A percentile compares a stretch with the other conserved stretches of the same genome.
These are phyloP conservation scores for Hoplostethus mediterraneus DNA, from an alignment of 2,797 vertebrate species.

Conservation along the genomic window DNA sequence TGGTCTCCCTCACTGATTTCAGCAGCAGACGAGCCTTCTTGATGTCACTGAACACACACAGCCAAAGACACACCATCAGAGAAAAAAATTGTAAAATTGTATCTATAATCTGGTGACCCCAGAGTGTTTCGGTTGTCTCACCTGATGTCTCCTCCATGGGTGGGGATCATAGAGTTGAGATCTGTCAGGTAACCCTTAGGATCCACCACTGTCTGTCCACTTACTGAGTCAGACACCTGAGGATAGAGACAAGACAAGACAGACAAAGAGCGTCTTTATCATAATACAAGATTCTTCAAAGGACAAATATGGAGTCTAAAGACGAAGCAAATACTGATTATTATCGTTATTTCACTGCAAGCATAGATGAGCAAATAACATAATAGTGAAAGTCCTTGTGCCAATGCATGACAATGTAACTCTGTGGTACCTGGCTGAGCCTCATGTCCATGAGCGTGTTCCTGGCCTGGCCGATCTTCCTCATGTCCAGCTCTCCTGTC, in stretches of 20 bases:
- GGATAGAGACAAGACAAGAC: not conserved
- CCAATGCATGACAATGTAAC: not conserved
- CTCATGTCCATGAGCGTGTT: conserved; percentile 99
- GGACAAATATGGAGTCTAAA: too few relatives aligned
- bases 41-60: conserved; percentile 88
- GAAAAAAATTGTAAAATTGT: too few relatives aligned
- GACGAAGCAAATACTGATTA: too few relatives aligned
- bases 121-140: conserved; percentile 56
- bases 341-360: too few relatives aligned
- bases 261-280: not conserved
- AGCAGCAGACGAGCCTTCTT: conserved; percentile 97
- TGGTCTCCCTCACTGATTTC: conserved; percentile 98
- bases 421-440: conserved; percentile 91
- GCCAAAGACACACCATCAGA: conserved; percentile 13
- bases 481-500: conserved; percentile 97
- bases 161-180: conserved; percentile 99
- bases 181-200: conserved; percentile 98
- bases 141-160: conserved; percentile 98
- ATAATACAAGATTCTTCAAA: not conserved
- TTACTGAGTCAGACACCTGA: conserved; percentile 98
- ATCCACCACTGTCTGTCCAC: conserved; percentile 98
- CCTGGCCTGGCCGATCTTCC: conserved; percentile 98
- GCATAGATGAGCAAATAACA: not conserved
- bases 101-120: not conserved
- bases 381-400: conserved; percentile 3